A percentile compares a stretch with the other conserved stretches of the same genome.
Conservation (phyloP, 2,888 invertebrate species). For the Diaphora mendica region DNA sequence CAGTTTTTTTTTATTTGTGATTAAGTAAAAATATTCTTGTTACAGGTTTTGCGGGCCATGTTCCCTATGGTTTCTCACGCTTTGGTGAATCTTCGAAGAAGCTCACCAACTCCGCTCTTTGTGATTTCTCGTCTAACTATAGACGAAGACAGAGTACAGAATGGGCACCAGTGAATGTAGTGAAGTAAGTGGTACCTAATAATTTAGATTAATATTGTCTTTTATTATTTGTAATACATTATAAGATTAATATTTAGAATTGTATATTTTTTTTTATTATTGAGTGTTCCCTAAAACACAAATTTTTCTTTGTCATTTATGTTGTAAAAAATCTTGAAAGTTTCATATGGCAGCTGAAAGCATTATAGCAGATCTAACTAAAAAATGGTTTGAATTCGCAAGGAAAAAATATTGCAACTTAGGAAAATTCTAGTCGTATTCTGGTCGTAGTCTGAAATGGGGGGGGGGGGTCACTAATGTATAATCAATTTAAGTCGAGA, state of each 20-base stretch:
- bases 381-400: background rate
- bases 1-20: background rate
- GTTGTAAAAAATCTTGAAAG: background rate
- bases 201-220: background rate
- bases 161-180: slow-evolving; percentile 90
- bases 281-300: background rate
- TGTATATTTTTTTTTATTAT: background rate
- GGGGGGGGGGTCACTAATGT: no score
- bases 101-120: slow-evolving; percentile 90
- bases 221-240: background rate
- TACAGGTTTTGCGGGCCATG: slow-evolving; percentile 88
- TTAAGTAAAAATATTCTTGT: background rate
- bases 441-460: no score
- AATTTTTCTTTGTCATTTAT: background rate
- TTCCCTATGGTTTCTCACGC: slow-evolving; percentile 88
- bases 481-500: no score
- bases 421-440: background rate
- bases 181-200: slow-evolving; percentile 71
- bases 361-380: background rate
- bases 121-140: slow-evolving; percentile 92
- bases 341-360: no score
- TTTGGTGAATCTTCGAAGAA: slow-evolving; percentile 89
- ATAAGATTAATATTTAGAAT: background rate
- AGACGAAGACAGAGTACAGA: slow-evolving; percentile 90
- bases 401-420: background rate